A percentile compares a stretch with the other conserved stretches of the same genome.
Conservation (phyloP, 2,888 invertebrate species). For the Alentia gelatinosa region DNA sequence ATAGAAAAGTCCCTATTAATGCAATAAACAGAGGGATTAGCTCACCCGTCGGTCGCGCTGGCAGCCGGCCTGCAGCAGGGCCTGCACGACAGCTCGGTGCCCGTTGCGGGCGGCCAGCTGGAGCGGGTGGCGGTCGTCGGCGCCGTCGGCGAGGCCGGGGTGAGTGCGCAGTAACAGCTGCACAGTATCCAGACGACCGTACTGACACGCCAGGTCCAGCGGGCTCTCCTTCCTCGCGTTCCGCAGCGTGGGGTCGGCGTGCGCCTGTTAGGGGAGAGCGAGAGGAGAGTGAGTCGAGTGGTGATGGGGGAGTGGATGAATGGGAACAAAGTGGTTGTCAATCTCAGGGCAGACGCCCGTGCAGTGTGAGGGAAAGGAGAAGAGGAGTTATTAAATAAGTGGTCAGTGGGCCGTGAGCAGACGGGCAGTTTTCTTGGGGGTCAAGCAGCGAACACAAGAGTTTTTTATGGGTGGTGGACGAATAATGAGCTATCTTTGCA, state of each 20-base stretch:
- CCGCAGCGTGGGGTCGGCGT: constrained; percentile 92
- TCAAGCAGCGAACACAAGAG: too few species aligned
- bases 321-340: too few species aligned
- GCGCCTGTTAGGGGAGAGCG: constrained; percentile 82
- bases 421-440: too few species aligned
- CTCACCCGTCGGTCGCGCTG: constrained; percentile 86
- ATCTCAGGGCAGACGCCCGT: too few species aligned
- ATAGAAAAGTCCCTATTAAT: too few species aligned
- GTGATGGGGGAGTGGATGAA: too few species aligned
- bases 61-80: constrained; percentile 91
- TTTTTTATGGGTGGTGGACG: too few species aligned
- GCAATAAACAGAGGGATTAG: background rate
- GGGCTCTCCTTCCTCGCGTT: constrained; percentile 94
- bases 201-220: constrained; percentile 94
- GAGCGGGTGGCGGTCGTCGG: constrained; percentile 91
- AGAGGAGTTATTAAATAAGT: too few species aligned
- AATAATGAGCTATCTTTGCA: too few species aligned
- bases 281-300: background rate
- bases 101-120: constrained; percentile 96
- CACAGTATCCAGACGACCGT: constrained; percentile 87
- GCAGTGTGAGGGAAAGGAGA: too few species aligned
- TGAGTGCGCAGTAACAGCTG: constrained; percentile 89
- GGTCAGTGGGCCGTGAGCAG: too few species aligned
- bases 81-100: constrained; percentile 86
- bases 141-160: constrained; percentile 86